These are phyloP conservation scores for Nebria brevicollis DNA, from an alignment of 2,888 invertebrate genomes.

Conservation along the genomic window DNA sequence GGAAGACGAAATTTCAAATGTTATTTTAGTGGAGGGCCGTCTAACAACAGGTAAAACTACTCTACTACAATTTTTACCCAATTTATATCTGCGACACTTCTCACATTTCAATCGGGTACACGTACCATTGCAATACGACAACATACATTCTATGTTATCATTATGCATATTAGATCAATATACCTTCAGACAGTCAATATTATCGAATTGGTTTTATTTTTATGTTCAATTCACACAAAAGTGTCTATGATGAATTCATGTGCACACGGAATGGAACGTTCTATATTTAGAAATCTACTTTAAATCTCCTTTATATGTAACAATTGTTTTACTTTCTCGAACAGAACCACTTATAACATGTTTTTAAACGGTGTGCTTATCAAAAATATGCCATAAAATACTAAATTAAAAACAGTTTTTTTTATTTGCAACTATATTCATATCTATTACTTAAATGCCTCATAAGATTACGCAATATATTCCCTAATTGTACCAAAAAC, in stretches of 20 bases:
- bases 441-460: no score
- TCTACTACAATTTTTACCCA: not conserved
- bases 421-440: no score
- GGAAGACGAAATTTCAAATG: conserved; percentile 28
- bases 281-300: not conserved
- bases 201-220: not conserved
- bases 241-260: not conserved
- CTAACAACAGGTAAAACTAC: conserved; percentile 25
- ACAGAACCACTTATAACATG: conserved; percentile 3
- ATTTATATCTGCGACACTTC: no score
- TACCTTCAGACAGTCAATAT: not conserved
- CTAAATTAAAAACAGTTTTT: not conserved
- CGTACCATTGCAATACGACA: not conserved
- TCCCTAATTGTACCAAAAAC: no score
- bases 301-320: not conserved
- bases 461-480: no score
- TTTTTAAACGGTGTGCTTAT: not conserved
- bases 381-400: not conserved
- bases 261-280: conserved; percentile 1
- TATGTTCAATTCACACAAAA: not conserved
- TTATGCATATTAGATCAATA: not conserved
- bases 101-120: not conserved
- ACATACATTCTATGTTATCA: not conserved
- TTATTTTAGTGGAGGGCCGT: conserved; percentile 30
- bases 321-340: not conserved